Conservation (phyloP, 2,888 invertebrate species). For the Ferdinandea cuprea region DNA sequence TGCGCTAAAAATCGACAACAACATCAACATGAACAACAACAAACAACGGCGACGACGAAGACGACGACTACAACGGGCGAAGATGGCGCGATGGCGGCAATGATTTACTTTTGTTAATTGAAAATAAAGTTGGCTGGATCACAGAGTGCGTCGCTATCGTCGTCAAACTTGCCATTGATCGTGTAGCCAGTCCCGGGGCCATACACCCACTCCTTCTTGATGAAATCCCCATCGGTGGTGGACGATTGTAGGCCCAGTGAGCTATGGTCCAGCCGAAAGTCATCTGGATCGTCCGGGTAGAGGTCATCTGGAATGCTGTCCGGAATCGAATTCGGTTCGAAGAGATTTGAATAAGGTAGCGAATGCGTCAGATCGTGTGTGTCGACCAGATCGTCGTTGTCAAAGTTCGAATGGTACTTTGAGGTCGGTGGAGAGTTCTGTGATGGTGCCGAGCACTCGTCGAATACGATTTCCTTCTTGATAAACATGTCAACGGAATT, state of each 20-base stretch:
- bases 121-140: conserved; percentile 82
- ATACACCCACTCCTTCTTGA: conserved; percentile 82
- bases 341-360: conserved; percentile 82
- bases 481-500: conserved; percentile 83
- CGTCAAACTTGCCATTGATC: conserved; percentile 82
- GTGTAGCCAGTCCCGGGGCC: conserved; percentile 81
- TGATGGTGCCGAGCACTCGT: conserved; percentile 81
- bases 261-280: conserved; percentile 82
- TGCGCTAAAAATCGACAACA: conserved; percentile 65
- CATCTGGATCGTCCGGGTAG: conserved; percentile 82
- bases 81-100: conserved; percentile 8
- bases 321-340: conserved; percentile 82
- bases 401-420: conserved; percentile 82
- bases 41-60: conserved; percentile 5
- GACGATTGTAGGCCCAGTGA: conserved; percentile 81
- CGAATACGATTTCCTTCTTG: conserved; percentile 82
- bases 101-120: conserved; percentile 78
- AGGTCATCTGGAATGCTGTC: conserved; percentile 82
- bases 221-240: conserved; percentile 82
- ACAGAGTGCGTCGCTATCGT: conserved; percentile 82
- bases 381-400: conserved; percentile 81
- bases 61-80: conserved; percentile 9
- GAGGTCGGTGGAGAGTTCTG: conserved; percentile 82
- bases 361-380: conserved; percentile 81
- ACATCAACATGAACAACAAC: conserved; percentile 16